These are phyloP conservation scores for Gymnosoma rotundatum DNA, from an alignment of 2,888 invertebrate genomes.

Conservation along the genomic window DNA sequence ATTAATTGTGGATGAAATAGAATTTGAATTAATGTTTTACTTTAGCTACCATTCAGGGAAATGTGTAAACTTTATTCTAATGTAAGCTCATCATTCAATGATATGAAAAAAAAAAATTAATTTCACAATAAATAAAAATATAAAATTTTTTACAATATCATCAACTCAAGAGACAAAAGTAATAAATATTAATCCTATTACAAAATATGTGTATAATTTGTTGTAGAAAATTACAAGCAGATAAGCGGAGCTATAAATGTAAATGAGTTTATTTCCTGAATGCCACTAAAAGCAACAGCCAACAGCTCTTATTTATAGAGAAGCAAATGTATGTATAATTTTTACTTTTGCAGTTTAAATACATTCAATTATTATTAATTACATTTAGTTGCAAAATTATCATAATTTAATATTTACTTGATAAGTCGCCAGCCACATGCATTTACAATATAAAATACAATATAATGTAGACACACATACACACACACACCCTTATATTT, in stretches of 20 bases:
- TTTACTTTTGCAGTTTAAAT: conserved; percentile 39
- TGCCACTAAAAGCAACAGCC: conserved; percentile 8
- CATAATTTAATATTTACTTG: conserved; percentile 69
- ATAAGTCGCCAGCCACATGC: conserved; percentile 57
- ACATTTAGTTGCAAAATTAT: conserved; percentile 66
- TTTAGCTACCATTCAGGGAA: no score
- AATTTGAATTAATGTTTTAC: no score
- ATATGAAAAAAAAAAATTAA: background rate
- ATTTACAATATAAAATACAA: conserved; percentile 6
- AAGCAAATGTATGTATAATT: background rate
- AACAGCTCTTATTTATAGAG: background rate
- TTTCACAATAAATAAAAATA: conserved; percentile 19
- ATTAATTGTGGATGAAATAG: no score
- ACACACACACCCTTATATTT: conserved; percentile 16
- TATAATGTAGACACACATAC: background rate
- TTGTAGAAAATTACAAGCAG: background rate
- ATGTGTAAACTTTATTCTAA: no score
- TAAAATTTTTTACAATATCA: conserved; percentile 8
- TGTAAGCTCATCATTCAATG: no score
- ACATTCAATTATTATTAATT: conserved; percentile 69
- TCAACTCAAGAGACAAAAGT: conserved; percentile 11
- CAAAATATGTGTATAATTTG: conserved; percentile 32
- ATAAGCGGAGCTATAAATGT: background rate
- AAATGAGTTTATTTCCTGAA: conserved; percentile 37
- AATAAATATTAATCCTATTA: conserved; percentile 24